Conservation (phyloP, 2,797 vertebrate species). For the Argentina silus region DNA sequence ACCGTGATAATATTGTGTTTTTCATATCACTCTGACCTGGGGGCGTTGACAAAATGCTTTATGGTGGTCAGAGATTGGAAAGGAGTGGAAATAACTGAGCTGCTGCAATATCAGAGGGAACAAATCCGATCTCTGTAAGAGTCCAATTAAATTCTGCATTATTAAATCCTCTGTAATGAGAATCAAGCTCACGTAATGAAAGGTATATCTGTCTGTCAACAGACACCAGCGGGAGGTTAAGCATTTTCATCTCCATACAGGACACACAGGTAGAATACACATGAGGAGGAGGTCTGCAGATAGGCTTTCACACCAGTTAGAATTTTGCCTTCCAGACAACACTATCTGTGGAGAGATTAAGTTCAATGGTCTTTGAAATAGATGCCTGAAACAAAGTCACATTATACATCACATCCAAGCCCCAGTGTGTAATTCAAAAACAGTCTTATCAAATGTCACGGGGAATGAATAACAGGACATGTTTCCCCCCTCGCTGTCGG, state of each 20-base stretch:
- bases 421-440: not conserved
- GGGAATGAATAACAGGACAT: not conserved
- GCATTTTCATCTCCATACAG: not conserved
- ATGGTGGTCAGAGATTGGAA: conserved; percentile 6
- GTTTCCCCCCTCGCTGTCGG: conserved; percentile 4
- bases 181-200: conserved; percentile 23
- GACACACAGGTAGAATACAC: conserved; percentile 20
- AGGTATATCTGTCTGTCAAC: conserved; percentile 18
- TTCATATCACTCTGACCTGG: not conserved
- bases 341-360: conserved; percentile 14
- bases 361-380: conserved; percentile 5
- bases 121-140: conserved; percentile 24
- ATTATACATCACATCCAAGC: conserved; percentile 14
- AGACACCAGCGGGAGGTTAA: not conserved
- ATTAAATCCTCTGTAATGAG: conserved; percentile 30
- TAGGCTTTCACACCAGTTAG: conserved; percentile 4
- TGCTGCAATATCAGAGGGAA: conserved; percentile 12
- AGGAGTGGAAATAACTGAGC: conserved; percentile 11
- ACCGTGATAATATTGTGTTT: not conserved
- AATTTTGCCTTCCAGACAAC: not conserved
- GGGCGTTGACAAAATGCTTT: not conserved
- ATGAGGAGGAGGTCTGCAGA: conserved; percentile 4
- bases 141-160: conserved; percentile 19
- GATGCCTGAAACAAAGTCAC: conserved; percentile 16
- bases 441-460: conserved; percentile 25